A percentile compares a stretch with the other conserved stretches of the same genome.
phyloP scores from a whole-genome alignment of 2,113 vertebrate species.

The Delphinus delphis region DNA sequence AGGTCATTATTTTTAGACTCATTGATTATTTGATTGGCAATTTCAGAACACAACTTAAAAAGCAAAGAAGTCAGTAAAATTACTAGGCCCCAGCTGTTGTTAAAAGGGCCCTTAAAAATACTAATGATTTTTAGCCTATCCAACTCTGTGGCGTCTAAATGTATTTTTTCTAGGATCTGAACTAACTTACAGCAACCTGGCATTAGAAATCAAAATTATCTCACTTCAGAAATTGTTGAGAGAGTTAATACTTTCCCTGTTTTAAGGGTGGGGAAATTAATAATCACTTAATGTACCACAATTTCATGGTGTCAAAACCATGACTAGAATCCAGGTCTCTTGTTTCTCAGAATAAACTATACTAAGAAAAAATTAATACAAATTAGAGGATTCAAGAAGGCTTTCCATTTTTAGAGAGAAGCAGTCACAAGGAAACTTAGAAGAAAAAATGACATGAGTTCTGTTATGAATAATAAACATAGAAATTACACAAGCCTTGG shows the following conservation, averaged over 20 bases:
- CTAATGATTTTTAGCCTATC: neutral
- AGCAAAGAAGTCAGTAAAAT: constrained; percentile 1
- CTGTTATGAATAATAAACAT: constrained; percentile 22
- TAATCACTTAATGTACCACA: neutral
- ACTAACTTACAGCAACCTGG: neutral
- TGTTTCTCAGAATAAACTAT: neutral
- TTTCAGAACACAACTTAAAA: neutral
- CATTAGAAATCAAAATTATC: constrained; percentile 16
- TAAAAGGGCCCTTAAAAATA: neutral
- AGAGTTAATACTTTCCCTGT: neutral
- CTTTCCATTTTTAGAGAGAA: neutral
- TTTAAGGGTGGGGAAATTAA: neutral
- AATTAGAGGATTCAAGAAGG: neutral
- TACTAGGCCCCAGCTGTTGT: neutral
- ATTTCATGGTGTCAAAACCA: neutral
- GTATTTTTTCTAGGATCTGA: neutral
- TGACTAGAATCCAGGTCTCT: neutral
- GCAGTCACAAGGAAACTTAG: neutral
- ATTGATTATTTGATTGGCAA: neutral
- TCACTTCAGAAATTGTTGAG: neutral
- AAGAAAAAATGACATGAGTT: neutral
- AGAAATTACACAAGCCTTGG: neutral
- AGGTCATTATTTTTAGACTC: neutral
- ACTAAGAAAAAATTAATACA: neutral
- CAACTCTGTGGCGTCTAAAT: neutral